Conservation (phyloP, 2,113 vertebrate species). For the Mastomys coucha region DNA sequence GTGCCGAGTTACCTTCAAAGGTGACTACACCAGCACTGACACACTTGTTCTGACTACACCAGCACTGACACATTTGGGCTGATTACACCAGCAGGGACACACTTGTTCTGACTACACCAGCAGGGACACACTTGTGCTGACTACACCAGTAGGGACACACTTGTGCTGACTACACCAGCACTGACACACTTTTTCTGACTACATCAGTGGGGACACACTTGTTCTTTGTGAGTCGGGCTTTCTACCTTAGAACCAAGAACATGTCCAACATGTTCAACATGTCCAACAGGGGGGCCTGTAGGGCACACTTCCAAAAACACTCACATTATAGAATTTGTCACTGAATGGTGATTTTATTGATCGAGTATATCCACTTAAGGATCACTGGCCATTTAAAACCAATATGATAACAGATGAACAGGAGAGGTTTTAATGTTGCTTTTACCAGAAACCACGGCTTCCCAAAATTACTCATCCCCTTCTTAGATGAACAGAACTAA, state of each 20-base stretch:
- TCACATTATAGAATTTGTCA: not conserved
- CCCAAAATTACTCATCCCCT: not conserved
- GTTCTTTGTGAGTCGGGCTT: not conserved
- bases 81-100: no score
- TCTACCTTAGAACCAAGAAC: constrained; percentile 24
- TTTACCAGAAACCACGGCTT: constrained; percentile 33
- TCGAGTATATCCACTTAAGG: not conserved
- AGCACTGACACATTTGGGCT: no score
- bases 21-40: not conserved
- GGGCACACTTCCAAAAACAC: not conserved
- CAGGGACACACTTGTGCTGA: no score
- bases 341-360: not conserved
- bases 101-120: no score
- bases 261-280: no score
- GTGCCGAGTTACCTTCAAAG: not conserved
- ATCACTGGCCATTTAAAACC: constrained; percentile 22
- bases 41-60: not conserved
- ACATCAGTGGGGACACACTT: not conserved
- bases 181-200: no score
- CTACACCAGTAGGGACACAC: no score
- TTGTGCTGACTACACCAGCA: not conserved
- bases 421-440: not conserved
- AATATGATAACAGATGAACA: not conserved
- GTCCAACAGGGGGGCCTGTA: no score
- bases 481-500: constrained; percentile 40